These are phyloP conservation scores for Aporophyla lueneburgensis DNA, from an alignment of 2,888 invertebrate species.

Conservation along the genomic window DNA sequence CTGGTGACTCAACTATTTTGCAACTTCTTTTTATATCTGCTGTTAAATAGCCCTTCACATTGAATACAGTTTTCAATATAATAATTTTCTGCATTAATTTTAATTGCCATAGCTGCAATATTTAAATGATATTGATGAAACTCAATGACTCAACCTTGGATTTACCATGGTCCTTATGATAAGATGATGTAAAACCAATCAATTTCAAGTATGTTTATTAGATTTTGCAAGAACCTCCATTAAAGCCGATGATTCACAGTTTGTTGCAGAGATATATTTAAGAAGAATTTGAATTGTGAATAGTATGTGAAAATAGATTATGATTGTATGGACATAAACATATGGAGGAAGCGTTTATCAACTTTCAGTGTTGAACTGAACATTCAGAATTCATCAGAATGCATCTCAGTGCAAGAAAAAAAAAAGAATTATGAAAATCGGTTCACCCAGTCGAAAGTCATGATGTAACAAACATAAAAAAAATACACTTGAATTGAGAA, in stretches of 20 bases:
- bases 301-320: background rate
- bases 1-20: background rate
- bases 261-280: background rate
- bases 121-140: background rate
- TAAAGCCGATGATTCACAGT: background rate
- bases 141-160: background rate
- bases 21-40: background rate
- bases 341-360: too few relatives aligned
- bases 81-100: background rate
- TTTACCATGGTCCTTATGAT: background rate
- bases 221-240: conserved; percentile 12
- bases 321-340: too few relatives aligned
- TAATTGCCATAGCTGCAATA: background rate
- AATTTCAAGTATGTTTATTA: background rate
- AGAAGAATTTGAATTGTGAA: background rate
- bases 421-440: too few relatives aligned
- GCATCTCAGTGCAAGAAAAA: too few relatives aligned
- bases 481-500: too few relatives aligned
- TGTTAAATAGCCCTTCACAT: background rate
- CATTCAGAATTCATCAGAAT: too few relatives aligned
- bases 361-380: too few relatives aligned
- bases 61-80: background rate
- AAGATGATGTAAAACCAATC: conserved; percentile 9
- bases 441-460: too few relatives aligned
- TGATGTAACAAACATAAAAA: too few relatives aligned